These are phyloP conservation scores for Macropis europaea DNA, from an alignment of 2,888 invertebrate genomes.

Conservation along the genomic window DNA sequence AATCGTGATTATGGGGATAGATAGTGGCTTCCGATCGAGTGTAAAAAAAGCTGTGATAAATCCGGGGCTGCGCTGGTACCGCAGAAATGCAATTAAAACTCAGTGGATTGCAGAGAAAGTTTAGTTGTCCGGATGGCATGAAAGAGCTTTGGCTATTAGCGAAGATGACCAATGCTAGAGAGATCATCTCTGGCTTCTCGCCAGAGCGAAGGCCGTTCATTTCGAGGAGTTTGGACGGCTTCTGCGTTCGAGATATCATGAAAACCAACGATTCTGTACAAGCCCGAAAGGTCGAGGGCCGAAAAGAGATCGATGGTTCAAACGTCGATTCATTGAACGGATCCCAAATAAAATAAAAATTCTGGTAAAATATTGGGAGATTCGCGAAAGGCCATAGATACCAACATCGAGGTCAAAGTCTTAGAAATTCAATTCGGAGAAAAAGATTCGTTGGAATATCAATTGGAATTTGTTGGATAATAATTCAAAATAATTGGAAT, in stretches of 20 bases:
- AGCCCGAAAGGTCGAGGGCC: not conserved
- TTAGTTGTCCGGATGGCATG: slow-evolving; percentile 1
- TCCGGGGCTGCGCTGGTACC: slow-evolving; percentile 25
- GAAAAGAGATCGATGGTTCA: slow-evolving; percentile 6
- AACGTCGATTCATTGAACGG: not conserved
- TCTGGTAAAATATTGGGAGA: not conserved
- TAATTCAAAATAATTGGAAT: too few relatives aligned
- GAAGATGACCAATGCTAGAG: slow-evolving; percentile 26
- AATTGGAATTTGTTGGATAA: too few relatives aligned
- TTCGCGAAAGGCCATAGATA: not conserved
- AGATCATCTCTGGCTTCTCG: slow-evolving; percentile 31
- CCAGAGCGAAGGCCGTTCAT: slow-evolving; percentile 14
- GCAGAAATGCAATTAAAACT: slow-evolving; percentile 67
- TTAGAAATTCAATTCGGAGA: too few relatives aligned
- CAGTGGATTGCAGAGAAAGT: slow-evolving; percentile 19
- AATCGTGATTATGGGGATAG: slow-evolving; percentile 23
- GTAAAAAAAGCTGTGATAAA: slow-evolving; percentile 64
- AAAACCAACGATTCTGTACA: slow-evolving; percentile 14
- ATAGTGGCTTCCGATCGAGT: slow-evolving; percentile 43
- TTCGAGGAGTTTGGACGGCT: slow-evolving; percentile 27
- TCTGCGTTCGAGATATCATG: slow-evolving; percentile 11
- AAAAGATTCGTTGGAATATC: too few relatives aligned
- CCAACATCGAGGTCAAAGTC: not conserved
- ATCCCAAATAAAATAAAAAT: not conserved
- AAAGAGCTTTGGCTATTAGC: slow-evolving; percentile 27